Percentiles rank a stretch among this genome's conserved stretches.
Conservation (phyloP, 2,113 vertebrate genomes). For the Azemiops feae region DNA sequence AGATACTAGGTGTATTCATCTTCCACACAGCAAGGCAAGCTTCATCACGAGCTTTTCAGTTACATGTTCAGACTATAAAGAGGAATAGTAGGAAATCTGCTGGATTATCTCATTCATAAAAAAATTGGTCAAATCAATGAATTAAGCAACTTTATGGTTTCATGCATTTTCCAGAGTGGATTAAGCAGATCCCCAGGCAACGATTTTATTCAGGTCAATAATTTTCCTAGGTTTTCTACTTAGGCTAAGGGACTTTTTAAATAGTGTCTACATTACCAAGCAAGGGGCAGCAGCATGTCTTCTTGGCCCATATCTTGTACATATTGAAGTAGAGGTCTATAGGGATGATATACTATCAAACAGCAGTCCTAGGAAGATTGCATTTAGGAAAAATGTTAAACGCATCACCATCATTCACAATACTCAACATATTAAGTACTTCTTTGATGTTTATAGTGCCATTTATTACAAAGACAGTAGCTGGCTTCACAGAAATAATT, state of each 20-base stretch:
- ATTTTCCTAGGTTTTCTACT: background rate
- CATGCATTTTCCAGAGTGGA: background rate
- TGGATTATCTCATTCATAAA: background rate
- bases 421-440: slow-evolving; percentile 41
- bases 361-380: slow-evolving; percentile 91
- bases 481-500: slow-evolving; percentile 69
- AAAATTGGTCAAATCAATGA: slow-evolving; percentile 14
- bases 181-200: background rate
- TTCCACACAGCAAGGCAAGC: background rate
- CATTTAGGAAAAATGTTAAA: slow-evolving; percentile 55
- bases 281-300: slow-evolving; percentile 95
- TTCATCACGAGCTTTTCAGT: background rate
- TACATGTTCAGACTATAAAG: background rate
- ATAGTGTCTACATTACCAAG: slow-evolving; percentile 82
- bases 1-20: background rate
- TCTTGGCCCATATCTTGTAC: slow-evolving; percentile 99
- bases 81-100: background rate
- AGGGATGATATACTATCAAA: slow-evolving; percentile 98
- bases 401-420: slow-evolving; percentile 48
- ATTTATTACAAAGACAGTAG: slow-evolving; percentile 63
- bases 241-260: slow-evolving; percentile 10
- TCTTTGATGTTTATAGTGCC: slow-evolving; percentile 47
- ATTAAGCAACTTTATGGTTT: background rate
- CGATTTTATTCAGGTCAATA: slow-evolving; percentile 16
- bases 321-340: slow-evolving; percentile 96